Percentiles rank a stretch among this genome's conserved stretches.
Evolutionary conservation across 2,888 invertebrate species (phyloP).

Genomic region (Polydesmus complanatus): DNA sequence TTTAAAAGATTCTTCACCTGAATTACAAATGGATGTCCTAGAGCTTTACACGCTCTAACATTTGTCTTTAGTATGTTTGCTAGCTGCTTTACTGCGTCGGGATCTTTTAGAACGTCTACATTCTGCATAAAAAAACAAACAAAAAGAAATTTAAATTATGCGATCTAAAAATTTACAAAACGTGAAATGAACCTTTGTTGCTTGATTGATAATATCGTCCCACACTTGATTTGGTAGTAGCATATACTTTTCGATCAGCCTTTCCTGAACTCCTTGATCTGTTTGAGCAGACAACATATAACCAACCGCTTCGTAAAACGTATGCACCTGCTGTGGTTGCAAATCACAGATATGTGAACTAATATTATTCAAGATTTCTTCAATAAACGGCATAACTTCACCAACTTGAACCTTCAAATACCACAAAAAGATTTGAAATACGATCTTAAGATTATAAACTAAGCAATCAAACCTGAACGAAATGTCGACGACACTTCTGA

Average conservation of each 20-base stretch:
- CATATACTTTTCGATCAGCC: slow-evolving; percentile 95
- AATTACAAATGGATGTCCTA: slow-evolving; percentile 89
- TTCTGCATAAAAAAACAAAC: slow-evolving; percentile 40
- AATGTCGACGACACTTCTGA: slow-evolving; percentile 92
- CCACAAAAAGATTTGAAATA: neutral
- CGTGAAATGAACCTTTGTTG: slow-evolving; percentile 51
- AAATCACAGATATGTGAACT: slow-evolving; percentile 97
- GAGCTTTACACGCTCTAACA: slow-evolving; percentile 94
- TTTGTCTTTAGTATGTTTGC: slow-evolving; percentile 98
- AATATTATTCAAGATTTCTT: slow-evolving; percentile 91
- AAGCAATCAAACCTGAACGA: slow-evolving; percentile 49
- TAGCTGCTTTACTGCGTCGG: slow-evolving; percentile 91
- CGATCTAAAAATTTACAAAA: neutral
- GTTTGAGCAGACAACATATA: slow-evolving; percentile 96
- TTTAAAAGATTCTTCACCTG: too few relatives aligned
- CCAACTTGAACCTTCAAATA: slow-evolving; percentile 64
- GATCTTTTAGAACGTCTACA: slow-evolving; percentile 89
- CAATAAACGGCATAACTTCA: slow-evolving; percentile 93
- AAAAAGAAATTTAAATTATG: too few relatives aligned
- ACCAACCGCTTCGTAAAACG: slow-evolving; percentile 98
- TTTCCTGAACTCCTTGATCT: slow-evolving; percentile 79
- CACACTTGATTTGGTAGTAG: slow-evolving; percentile 91
- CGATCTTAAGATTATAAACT: neutral
- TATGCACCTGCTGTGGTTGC: slow-evolving; percentile 92
- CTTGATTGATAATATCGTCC: slow-evolving; percentile 96